phyloP scores from a whole-genome alignment of 2,888 invertebrate species.

The Serrognathus titanus region DNA sequence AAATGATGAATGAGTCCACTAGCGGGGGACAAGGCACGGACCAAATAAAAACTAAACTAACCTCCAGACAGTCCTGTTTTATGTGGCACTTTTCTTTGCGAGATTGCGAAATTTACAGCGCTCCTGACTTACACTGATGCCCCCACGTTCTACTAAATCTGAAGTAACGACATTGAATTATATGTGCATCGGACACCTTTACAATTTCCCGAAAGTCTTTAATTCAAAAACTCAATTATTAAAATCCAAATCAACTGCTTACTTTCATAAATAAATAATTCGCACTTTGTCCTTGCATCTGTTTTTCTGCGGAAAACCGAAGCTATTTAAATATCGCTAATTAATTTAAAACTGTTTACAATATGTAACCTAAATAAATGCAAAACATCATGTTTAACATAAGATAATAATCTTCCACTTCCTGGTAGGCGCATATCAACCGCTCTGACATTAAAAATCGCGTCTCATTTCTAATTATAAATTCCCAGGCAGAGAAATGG shows the following conservation, averaged over 20 bases:
- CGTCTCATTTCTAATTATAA: not conserved
- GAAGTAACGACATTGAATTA: not conserved
- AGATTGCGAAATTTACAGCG: conserved; percentile 28
- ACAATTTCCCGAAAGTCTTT: no score
- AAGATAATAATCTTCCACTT: conserved; percentile 1
- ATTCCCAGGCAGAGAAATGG: not conserved
- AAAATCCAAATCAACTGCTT: no score
- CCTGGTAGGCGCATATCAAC: not conserved
- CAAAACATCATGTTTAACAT: not conserved
- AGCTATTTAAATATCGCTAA: not conserved
- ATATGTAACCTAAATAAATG: not conserved
- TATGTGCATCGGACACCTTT: not conserved
- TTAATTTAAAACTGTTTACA: not conserved
- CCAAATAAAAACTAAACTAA: conserved; percentile 34
- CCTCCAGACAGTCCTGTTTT: conserved; percentile 31
- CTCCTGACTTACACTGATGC: not conserved
- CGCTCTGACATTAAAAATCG: not conserved
- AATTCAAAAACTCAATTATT: no score
- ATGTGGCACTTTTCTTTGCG: conserved; percentile 30
- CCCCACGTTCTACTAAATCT: no score
- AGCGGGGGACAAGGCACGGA: conserved; percentile 29
- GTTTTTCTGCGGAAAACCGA: no score
- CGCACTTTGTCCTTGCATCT: no score
- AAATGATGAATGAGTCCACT: conserved; percentile 35
- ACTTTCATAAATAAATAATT: no score